Conservation (phyloP, 2,888 invertebrate species). For the Catocala fraxini region DNA sequence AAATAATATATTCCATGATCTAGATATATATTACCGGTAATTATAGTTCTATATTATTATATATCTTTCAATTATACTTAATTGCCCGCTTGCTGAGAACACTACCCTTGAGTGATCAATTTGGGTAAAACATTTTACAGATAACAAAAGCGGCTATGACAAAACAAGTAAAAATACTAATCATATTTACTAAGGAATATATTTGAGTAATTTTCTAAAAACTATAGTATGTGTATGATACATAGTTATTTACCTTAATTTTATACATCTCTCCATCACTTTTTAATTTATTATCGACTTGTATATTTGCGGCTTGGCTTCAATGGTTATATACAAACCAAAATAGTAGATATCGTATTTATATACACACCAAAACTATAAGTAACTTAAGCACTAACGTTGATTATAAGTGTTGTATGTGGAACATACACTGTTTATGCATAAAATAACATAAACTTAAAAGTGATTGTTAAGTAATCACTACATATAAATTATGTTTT, state of each 20-base stretch:
- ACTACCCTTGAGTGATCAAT: too few relatives aligned
- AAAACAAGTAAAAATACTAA: constrained; percentile 38
- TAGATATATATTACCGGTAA: too few relatives aligned
- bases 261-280: constrained; percentile 65
- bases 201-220: constrained; percentile 72
- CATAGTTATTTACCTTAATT: constrained; percentile 65
- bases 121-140: too few relatives aligned
- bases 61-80: too few relatives aligned
- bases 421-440: constrained; percentile 27
- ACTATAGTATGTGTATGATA: constrained; percentile 73
- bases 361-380: constrained; percentile 58
- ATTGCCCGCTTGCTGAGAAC: too few relatives aligned
- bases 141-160: too few relatives aligned
- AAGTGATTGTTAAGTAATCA: constrained; percentile 30
- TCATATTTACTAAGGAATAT: constrained; percentile 70
- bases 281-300: constrained; percentile 52
- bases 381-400: constrained; percentile 40
- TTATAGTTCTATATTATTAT: too few relatives aligned
- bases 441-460: constrained; percentile 27
- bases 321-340: constrained; percentile 51
- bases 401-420: constrained; percentile 35
- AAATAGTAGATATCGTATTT: constrained; percentile 46
- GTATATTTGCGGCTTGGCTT: constrained; percentile 33
- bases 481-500: constrained; percentile 29
- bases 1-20: too few relatives aligned